A percentile compares a stretch with the other conserved stretches of the same genome.
Conservation (phyloP, 2,113 vertebrate genomes). For the Pagrus major region DNA sequence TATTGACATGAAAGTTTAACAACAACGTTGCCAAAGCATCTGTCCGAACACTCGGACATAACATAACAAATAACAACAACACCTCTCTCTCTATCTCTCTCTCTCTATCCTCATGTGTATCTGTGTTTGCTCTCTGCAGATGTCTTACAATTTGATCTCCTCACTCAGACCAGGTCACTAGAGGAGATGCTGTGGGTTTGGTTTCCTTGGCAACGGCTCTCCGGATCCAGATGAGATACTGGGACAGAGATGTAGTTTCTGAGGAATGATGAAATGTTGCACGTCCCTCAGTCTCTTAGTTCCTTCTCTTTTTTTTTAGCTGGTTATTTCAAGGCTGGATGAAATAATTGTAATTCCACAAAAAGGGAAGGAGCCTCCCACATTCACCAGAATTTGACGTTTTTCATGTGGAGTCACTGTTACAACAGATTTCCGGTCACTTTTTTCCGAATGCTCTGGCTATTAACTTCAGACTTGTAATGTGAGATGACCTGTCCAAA, state of each 20-base stretch:
- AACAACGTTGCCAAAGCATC: too few species aligned
- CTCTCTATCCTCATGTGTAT: background rate
- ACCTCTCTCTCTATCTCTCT: background rate
- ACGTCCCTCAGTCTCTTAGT: background rate
- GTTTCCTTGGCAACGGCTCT: conserved; percentile 8
- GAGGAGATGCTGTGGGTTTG: background rate
- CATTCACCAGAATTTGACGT: background rate
- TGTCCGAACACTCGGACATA: too few species aligned
- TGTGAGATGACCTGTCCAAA: background rate
- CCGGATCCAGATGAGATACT: background rate
- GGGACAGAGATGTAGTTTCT: background rate
- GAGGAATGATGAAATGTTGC: background rate
- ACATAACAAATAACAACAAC: too few species aligned
- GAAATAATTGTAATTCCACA: background rate
- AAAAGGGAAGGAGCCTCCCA: background rate
- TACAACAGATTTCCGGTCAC: background rate
- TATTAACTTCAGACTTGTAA: background rate
- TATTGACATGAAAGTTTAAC: too few species aligned
- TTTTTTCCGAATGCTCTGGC: background rate
- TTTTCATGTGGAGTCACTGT: background rate
- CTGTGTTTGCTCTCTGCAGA: conserved; percentile 6
- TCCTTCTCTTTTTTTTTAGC: conserved; percentile 7
- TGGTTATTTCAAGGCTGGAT: background rate
- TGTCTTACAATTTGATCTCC: conserved; percentile 24
- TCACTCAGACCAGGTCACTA: background rate